These are phyloP conservation scores for Myotis yumanensis DNA, from an alignment of 2,113 vertebrate species.

Conservation along the genomic window DNA sequence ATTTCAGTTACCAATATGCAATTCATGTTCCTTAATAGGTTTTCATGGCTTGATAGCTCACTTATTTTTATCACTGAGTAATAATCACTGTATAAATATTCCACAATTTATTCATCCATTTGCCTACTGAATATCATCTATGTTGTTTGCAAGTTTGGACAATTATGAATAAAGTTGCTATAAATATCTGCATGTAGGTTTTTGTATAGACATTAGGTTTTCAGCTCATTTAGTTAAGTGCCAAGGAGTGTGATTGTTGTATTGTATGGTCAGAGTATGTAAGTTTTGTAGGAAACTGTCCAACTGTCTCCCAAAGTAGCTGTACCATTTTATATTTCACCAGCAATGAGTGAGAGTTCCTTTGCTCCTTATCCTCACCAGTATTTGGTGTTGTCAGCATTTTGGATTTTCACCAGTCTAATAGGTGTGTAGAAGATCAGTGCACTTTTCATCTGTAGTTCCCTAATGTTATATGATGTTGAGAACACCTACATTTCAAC, in stretches of 20 bases:
- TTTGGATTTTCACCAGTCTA: not conserved
- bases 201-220: not conserved
- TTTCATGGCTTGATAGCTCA: not conserved
- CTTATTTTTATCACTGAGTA: not conserved
- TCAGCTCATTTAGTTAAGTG: not conserved
- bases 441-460: not conserved
- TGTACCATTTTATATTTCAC: not conserved
- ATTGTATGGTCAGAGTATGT: not conserved
- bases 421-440: not conserved
- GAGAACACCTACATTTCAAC: not conserved
- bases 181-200: not conserved
- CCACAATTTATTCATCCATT: not conserved
- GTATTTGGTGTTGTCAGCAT: not conserved
- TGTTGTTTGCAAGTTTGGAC: not conserved
- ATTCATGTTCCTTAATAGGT: not conserved
- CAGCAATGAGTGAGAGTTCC: not conserved
- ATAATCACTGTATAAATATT: not conserved
- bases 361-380: not conserved
- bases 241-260: not conserved
- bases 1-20: not conserved
- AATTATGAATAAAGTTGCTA: not conserved
- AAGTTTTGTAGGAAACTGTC: not conserved
- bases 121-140: not conserved
- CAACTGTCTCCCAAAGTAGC: not conserved
- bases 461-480: not conserved